These are phyloP conservation scores for Pilophorus perplexus DNA, from an alignment of 2,888 invertebrate genomes.

Conservation along the genomic window DNA sequence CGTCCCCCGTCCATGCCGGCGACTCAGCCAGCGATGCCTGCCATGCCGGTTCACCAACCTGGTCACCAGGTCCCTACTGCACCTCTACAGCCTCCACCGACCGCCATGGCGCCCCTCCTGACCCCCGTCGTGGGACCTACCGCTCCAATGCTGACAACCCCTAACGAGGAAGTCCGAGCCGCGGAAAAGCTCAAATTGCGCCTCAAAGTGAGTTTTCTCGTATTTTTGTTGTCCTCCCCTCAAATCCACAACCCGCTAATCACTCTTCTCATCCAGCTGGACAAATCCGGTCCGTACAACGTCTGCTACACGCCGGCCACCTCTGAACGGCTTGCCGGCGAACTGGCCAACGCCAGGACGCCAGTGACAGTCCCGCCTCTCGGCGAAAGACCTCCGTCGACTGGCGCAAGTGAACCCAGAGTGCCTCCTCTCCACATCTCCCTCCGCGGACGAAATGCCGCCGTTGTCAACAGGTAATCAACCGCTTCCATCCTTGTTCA, in stretches of 20 bases:
- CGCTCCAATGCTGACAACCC: neutral
- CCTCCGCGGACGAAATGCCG: constrained; percentile 73
- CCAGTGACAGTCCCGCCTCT: no score
- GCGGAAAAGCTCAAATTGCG: constrained; percentile 38
- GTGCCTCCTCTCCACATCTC: constrained; percentile 89
- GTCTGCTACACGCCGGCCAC: constrained; percentile 28
- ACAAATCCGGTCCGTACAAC: constrained; percentile 35
- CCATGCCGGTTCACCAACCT: no score
- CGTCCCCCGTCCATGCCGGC: neutral
- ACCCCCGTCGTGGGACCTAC: neutral
- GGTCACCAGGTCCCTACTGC: neutral
- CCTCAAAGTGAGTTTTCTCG: constrained; percentile 34
- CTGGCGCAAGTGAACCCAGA: constrained; percentile 61
- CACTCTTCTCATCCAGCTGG: constrained; percentile 22
- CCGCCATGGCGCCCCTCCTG: neutral
- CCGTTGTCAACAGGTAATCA: constrained; percentile 53
- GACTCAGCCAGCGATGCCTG: no score
- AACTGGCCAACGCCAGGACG: neutral
- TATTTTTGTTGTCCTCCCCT: no score
- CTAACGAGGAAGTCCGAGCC: constrained; percentile 26
- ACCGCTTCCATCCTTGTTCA: no score
- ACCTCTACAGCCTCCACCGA: neutral
- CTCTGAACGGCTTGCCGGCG: constrained; percentile 1
- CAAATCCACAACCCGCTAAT: no score
- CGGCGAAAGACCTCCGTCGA: neutral